phyloP scores from a whole-genome alignment of 2,888 invertebrate species.

The Sesamia inferens region DNA sequence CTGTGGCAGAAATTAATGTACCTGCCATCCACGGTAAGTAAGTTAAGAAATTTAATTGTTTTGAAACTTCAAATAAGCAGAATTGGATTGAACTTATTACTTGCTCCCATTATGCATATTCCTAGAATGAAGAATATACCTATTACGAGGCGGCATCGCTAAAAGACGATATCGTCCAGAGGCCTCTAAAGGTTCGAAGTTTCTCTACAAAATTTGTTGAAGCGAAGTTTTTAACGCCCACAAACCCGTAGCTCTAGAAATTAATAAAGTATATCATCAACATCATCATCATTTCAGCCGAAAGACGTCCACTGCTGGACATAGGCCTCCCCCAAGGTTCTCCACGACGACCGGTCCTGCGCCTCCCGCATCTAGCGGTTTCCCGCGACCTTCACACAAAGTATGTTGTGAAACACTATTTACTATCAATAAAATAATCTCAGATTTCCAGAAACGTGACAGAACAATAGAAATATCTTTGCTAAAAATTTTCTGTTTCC shows the following conservation, averaged over 20 bases:
- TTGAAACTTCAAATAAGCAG: not conserved
- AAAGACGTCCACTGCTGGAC: too few species aligned
- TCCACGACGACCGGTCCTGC: too few species aligned
- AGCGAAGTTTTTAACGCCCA: slow-evolving; percentile 10
- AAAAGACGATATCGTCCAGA: slow-evolving; percentile 8
- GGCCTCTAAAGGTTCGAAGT: slow-evolving; percentile 17
- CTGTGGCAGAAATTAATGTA: not conserved
- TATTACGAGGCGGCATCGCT: not conserved
- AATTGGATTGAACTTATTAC: not conserved
- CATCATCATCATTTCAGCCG: too few species aligned
- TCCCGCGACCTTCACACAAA: too few species aligned
- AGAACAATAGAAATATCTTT: too few species aligned
- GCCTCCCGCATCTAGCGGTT: too few species aligned
- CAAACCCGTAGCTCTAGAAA: slow-evolving; percentile 5
- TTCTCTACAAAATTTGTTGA: slow-evolving; percentile 22
- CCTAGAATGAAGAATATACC: not conserved
- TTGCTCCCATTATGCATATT: not conserved
- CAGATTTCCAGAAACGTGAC: not conserved
- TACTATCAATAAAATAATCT: not conserved
- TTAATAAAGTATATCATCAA: slow-evolving; percentile 27
- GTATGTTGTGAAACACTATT: slow-evolving; percentile 17
- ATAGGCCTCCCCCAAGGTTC: too few species aligned
- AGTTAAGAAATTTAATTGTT: not conserved
- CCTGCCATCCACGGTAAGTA: not conserved
- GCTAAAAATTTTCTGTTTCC: too few species aligned